Percentiles rank a stretch among this genome's conserved stretches.
phyloP scores from a whole-genome alignment of 2,888 invertebrate species.

The Zonitis immaculata region DNA sequence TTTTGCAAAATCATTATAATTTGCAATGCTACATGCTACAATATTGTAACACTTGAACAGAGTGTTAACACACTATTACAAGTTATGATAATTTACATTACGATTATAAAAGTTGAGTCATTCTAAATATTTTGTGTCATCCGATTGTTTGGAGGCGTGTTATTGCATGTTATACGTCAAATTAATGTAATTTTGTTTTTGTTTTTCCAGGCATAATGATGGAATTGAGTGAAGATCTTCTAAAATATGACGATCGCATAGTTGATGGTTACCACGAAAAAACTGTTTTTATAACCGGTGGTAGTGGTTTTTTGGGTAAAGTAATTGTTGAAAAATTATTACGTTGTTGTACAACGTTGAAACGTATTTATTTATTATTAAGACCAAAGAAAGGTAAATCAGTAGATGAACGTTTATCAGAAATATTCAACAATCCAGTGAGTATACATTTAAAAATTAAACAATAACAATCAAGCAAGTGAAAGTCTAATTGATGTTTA shows the following conservation, averaged over 20 bases:
- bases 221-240: background rate
- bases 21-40: too few relatives aligned
- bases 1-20: too few relatives aligned
- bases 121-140: too few relatives aligned
- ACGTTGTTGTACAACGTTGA: slow-evolving; percentile 71
- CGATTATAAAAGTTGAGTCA: too few relatives aligned
- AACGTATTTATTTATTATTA: slow-evolving; percentile 75
- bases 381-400: slow-evolving; percentile 80
- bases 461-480: background rate
- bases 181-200: too few relatives aligned
- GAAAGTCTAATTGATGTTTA: too few relatives aligned
- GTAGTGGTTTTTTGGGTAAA: slow-evolving; percentile 49
- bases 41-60: too few relatives aligned
- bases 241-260: slow-evolving; percentile 54
- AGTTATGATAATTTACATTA: too few relatives aligned
- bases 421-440: slow-evolving; percentile 79
- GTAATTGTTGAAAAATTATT: slow-evolving; percentile 73
- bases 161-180: too few relatives aligned
- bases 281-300: slow-evolving; percentile 48
- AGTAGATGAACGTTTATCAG: slow-evolving; percentile 69
- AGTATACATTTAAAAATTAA: slow-evolving; percentile 46
- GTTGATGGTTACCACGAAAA: slow-evolving; percentile 53
- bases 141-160: too few relatives aligned
- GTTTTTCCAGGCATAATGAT: too few relatives aligned
- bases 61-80: too few relatives aligned